Evolutionary conservation across 2,113 vertebrate species (phyloP).

Genomic region (Pavo muticus): DNA sequence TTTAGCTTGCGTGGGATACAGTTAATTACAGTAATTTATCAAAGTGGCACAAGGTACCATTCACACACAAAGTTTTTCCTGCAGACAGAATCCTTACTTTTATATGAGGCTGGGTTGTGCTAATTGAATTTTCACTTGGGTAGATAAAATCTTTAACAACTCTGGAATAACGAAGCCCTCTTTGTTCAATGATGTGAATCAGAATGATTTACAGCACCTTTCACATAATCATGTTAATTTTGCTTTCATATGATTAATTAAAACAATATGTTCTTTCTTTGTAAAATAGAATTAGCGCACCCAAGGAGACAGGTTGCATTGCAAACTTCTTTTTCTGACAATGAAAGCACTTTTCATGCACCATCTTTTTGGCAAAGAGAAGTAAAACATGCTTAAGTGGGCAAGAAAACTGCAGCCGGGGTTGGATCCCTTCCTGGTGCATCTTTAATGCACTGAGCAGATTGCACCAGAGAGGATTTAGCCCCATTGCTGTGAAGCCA

Average conservation of each 20-base stretch:
- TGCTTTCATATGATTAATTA: constrained; percentile 85
- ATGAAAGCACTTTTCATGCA: constrained; percentile 65
- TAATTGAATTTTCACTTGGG: constrained; percentile 87
- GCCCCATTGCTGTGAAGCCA: background rate
- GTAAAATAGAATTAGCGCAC: constrained; percentile 78
- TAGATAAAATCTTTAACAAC: constrained; percentile 87
- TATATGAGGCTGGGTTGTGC: constrained; percentile 75
- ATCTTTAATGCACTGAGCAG: background rate
- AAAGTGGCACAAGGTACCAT: constrained; percentile 82
- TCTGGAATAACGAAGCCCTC: constrained; percentile 79
- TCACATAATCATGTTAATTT: constrained; percentile 84
- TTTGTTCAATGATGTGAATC: constrained; percentile 80
- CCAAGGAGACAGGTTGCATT: constrained; percentile 76
- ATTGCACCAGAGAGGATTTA: background rate
- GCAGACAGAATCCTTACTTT: constrained; percentile 78
- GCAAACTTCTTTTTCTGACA: constrained; percentile 67
- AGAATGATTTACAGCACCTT: constrained; percentile 84
- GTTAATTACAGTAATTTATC: constrained; percentile 88
- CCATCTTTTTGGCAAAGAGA: constrained; percentile 43
- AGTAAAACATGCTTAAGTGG: constrained; percentile 20
- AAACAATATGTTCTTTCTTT: constrained; percentile 82
- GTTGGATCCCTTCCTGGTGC: background rate
- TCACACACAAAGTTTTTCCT: constrained; percentile 77
- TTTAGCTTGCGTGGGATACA: constrained; percentile 82
- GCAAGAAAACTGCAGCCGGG: background rate